Evolutionary conservation across 2,888 invertebrate genomes (phyloP).

Genomic region (Fragum fragum): DNA sequence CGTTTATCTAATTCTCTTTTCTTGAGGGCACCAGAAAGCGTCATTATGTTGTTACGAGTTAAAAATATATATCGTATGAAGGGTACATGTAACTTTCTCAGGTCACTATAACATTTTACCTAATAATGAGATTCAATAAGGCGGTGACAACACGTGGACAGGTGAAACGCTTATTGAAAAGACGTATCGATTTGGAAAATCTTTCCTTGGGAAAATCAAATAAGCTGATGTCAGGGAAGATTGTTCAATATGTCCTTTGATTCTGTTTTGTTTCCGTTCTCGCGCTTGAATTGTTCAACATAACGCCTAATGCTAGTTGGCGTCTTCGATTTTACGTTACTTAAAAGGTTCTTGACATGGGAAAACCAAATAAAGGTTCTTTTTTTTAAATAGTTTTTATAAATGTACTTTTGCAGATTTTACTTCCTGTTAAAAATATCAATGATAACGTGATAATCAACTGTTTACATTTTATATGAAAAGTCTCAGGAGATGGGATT

Average conservation of each 20-base stretch:
- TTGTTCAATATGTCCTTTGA: slow-evolving; percentile 1
- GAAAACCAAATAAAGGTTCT: background rate
- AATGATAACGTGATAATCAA: no score
- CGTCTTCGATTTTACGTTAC: background rate
- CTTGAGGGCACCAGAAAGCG: no score
- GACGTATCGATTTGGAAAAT: background rate
- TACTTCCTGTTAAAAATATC: no score
- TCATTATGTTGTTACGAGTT: no score
- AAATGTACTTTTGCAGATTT: no score
- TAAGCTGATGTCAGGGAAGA: background rate
- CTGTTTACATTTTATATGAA: no score
- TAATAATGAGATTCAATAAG: background rate
- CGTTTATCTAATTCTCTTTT: no score
- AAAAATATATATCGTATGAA: no score
- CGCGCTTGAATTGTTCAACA: background rate
- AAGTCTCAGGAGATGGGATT: no score
- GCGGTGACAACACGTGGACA: background rate
- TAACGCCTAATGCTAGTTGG: background rate
- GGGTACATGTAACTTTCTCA: no score
- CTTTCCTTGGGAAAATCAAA: slow-evolving; percentile 6
- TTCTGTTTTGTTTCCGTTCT: background rate
- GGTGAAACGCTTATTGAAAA: background rate
- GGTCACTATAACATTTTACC: background rate
- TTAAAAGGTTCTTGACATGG: background rate
- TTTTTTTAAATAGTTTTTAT: no score